Conservation (phyloP, 1,140 invertebrate species). For the Caligus rogercresseyi region DNA sequence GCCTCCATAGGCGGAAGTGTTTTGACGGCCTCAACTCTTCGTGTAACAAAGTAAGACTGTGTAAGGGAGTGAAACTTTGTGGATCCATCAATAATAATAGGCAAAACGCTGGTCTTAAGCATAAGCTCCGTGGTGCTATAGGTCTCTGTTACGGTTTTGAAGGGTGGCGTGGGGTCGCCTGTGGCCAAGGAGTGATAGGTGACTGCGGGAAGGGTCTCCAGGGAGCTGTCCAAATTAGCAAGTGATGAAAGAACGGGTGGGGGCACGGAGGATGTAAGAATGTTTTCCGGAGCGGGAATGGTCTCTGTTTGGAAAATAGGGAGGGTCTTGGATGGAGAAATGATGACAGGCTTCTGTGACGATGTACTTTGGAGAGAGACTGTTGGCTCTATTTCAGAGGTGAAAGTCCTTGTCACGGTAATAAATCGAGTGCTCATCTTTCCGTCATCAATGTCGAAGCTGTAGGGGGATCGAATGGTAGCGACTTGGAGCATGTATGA, state of each 20-base stretch:
- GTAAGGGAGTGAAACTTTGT: conserved; percentile 46
- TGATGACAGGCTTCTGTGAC: conserved; percentile 28
- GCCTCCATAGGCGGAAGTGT: conserved; percentile 66
- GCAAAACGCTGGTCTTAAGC: conserved; percentile 65
- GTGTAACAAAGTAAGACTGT: conserved; percentile 67
- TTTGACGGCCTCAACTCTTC: conserved; percentile 50
- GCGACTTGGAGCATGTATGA: conserved; percentile 50
- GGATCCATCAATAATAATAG: conserved; percentile 44
- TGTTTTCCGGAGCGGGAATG: conserved; percentile 57
- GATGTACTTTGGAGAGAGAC: no score
- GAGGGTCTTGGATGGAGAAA: conserved; percentile 16
- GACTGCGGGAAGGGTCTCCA: conserved; percentile 60
- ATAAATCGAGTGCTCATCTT: conserved; percentile 69
- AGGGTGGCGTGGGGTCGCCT: conserved; percentile 40
- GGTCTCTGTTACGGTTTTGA: conserved; percentile 72
- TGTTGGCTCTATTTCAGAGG: conserved; percentile 30
- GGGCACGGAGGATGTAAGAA: conserved; percentile 51
- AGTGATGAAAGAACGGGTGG: conserved; percentile 39
- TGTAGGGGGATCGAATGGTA: conserved; percentile 68
- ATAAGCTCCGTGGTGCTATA: conserved; percentile 71
- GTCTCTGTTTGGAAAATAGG: conserved; percentile 19
- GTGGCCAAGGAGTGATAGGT: conserved; percentile 49
- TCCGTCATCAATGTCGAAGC: conserved; percentile 70
- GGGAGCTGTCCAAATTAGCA: conserved; percentile 25
- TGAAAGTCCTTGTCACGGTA: conserved; percentile 37